Evolutionary conservation across 2,888 invertebrate genomes (phyloP).

Genomic region (Eupeodes latifasciatus): DNA sequence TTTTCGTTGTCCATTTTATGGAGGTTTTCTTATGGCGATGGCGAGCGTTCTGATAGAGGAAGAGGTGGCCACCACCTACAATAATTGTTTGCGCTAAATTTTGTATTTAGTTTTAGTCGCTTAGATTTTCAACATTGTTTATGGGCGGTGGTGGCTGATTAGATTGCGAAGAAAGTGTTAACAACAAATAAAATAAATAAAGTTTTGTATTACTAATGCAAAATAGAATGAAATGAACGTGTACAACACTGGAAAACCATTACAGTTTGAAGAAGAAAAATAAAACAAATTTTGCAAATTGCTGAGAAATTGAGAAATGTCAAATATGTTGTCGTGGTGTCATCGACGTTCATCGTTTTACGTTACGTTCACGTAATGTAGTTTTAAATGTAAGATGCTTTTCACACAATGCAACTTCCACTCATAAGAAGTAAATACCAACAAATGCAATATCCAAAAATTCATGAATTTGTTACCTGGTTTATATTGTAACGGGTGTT

Average conservation of each 20-base stretch:
- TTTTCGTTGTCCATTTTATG: conserved; percentile 85
- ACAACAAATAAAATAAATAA: conserved; percentile 25
- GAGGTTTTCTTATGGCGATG: not conserved
- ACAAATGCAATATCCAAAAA: too few species aligned
- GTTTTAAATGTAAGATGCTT: too few species aligned
- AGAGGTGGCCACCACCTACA: conserved; percentile 14
- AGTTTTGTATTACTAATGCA: conserved; percentile 33
- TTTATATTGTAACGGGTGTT: too few species aligned
- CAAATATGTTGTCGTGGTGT: conserved; percentile 27
- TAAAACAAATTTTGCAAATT: conserved; percentile 46
- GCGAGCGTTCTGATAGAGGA: not conserved
- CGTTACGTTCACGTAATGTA: conserved; percentile 1
- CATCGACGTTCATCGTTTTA: not conserved
- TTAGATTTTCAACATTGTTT: conserved; percentile 40
- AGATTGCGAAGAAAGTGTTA: not conserved
- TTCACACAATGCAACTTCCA: too few species aligned
- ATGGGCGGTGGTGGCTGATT: not conserved
- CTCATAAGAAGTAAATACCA: too few species aligned
- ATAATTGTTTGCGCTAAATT: conserved; percentile 9
- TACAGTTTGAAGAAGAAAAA: conserved; percentile 55
- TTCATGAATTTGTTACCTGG: too few species aligned
- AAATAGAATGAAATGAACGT: conserved; percentile 62
- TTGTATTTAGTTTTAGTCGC: conserved; percentile 31
- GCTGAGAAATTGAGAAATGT: conserved; percentile 33
- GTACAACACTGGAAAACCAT: conserved; percentile 53